These are phyloP conservation scores for Oscheius sp. DNA, from an alignment of 2,888 invertebrate species.

Conservation along the genomic window DNA sequence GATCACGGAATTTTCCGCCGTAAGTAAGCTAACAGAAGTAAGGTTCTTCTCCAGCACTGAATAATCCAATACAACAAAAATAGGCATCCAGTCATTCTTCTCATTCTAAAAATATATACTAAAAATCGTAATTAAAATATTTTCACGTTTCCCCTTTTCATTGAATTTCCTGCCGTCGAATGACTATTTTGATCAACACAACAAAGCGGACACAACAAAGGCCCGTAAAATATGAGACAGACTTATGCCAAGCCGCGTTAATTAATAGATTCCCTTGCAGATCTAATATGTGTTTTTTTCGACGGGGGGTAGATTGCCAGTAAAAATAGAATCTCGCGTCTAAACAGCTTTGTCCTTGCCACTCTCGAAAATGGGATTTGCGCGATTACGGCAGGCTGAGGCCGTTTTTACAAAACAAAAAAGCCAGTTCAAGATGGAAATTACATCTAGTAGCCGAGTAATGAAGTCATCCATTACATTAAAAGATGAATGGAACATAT, in stretches of 20 bases:
- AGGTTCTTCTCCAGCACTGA: slow-evolving; percentile 22
- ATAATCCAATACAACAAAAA: slow-evolving; percentile 23
- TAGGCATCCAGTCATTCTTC: slow-evolving; percentile 17
- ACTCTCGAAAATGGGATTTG: slow-evolving; percentile 14
- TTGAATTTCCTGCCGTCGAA: too few relatives aligned
- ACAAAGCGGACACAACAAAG: too few relatives aligned
- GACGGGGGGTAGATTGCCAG: not conserved
- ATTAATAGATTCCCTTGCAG: not conserved
- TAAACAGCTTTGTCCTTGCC: not conserved
- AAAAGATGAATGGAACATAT: not conserved
- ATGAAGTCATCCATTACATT: not conserved
- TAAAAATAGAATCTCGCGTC: not conserved
- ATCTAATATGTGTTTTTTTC: too few relatives aligned
- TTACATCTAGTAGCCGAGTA: not conserved
- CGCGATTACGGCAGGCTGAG: not conserved
- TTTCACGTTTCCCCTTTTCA: too few relatives aligned
- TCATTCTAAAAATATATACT: not conserved
- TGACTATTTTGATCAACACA: too few relatives aligned
- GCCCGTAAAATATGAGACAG: not conserved
- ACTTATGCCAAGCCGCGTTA: not conserved
- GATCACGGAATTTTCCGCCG: not conserved
- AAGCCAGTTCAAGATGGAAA: not conserved
- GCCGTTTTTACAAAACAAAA: slow-evolving; percentile 6
- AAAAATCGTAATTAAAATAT: not conserved
- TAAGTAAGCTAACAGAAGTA: not conserved